Conservation (phyloP, 2,888 invertebrate species). For the Bimastos eiseni region DNA sequence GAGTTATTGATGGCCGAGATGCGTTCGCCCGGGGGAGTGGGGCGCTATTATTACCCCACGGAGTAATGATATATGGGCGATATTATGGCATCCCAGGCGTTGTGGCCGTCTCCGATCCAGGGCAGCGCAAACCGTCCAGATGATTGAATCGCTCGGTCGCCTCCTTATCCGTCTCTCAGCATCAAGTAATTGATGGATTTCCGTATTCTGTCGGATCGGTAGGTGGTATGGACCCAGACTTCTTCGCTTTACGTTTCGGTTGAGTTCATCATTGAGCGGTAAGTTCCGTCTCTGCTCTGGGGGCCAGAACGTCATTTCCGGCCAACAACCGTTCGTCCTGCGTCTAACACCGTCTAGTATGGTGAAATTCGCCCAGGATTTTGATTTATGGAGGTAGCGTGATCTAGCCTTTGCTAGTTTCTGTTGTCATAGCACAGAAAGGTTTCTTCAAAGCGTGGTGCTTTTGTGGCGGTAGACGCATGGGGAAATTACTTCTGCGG, state of each 20-base stretch:
- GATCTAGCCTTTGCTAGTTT: too few relatives aligned
- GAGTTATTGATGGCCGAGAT: conserved; percentile 2
- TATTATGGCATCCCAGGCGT: neutral
- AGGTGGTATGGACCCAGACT: neutral
- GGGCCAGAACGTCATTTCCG: neutral
- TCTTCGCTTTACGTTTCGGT: neutral
- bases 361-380: neutral
- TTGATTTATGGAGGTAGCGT: too few relatives aligned
- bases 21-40: neutral
- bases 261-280: neutral
- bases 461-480: too few relatives aligned
- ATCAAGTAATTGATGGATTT: neutral
- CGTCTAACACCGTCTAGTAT: too few relatives aligned
- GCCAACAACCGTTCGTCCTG: neutral
- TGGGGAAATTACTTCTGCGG: too few relatives aligned
- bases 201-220: neutral
- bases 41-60: neutral
- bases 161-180: neutral
- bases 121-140: neutral
- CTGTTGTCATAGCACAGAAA: neutral
- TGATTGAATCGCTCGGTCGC: neutral
- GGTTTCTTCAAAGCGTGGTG: neutral
- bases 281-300: neutral
- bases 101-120: neutral
- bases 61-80: conserved; percentile 13